Conservation (phyloP, 2,113 vertebrate species). For the Oxygymnocypris stewartii region DNA sequence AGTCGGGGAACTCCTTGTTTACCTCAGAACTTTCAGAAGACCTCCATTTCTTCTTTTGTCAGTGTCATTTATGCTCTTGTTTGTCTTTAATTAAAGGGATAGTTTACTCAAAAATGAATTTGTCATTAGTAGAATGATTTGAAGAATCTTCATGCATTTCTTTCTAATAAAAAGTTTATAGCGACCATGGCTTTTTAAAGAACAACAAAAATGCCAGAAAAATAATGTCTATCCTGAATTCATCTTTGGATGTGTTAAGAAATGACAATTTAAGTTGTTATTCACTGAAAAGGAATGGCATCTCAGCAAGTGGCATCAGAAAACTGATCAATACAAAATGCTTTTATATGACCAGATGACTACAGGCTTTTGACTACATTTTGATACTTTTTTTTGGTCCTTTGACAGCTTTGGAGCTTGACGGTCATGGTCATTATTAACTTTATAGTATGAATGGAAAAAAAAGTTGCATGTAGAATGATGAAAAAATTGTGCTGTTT, state of each 20-base stretch:
- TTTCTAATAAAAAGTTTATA: not conserved
- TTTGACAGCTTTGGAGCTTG: not conserved
- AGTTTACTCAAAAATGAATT: not conserved
- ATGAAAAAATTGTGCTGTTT: not conserved
- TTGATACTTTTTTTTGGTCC: too few species aligned
- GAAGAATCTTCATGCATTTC: not conserved
- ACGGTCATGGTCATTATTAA: not conserved
- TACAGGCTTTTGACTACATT: too few species aligned
- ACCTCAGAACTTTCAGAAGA: not conserved
- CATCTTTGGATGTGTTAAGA: not conserved
- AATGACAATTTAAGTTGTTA: not conserved
- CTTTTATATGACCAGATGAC: too few species aligned
- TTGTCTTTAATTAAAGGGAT: not conserved
- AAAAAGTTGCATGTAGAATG: not conserved
- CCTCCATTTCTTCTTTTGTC: not conserved
- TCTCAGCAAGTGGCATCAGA: too few species aligned
- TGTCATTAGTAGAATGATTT: not conserved
- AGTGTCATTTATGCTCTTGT: not conserved
- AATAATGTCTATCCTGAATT: not conserved
- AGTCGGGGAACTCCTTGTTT: conserved; percentile 17
- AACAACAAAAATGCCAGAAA: not conserved
- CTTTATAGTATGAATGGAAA: not conserved
- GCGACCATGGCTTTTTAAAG: not conserved
- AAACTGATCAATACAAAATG: too few species aligned
- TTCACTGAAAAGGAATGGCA: not conserved